These are phyloP conservation scores for Philaethria dido DNA, from an alignment of 2,888 invertebrate species.

Conservation along the genomic window DNA sequence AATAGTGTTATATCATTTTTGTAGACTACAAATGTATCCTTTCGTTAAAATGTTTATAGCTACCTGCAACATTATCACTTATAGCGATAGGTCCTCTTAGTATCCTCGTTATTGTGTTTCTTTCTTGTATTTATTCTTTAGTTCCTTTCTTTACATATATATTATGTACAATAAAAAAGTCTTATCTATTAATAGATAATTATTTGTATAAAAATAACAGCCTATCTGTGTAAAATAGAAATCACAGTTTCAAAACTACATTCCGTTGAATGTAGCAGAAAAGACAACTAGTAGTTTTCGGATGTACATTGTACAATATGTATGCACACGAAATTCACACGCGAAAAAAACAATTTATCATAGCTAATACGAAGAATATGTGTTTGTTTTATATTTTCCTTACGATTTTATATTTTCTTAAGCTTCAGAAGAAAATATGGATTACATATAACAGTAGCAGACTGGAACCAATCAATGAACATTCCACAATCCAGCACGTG, in stretches of 20 bases:
- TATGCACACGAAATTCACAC: no score
- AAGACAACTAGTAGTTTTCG: no score
- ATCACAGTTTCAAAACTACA: no score
- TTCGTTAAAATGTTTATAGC: background rate
- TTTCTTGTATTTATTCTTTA: background rate
- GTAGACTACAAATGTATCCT: background rate
- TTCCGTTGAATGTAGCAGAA: no score
- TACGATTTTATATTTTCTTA: background rate
- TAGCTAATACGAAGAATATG: no score
- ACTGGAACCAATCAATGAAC: conserved; percentile 61
- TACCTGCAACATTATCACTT: background rate
- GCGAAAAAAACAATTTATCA: no score
- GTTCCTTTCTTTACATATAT: background rate
- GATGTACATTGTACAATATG: no score
- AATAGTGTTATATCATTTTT: background rate
- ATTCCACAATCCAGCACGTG: conserved; percentile 50
- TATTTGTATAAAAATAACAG: no score
- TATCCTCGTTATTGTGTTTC: background rate
- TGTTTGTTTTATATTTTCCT: background rate
- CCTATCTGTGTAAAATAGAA: no score
- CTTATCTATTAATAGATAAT: background rate
- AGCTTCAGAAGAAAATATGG: conserved; percentile 31
- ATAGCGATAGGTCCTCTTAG: background rate
- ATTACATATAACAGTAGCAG: conserved; percentile 50
- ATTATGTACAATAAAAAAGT: background rate